Percentiles rank a stretch among this genome's conserved stretches.
Evolutionary conservation across 1,140 invertebrate genomes (phyloP).

Genomic region (Eciton burchellii): DNA sequence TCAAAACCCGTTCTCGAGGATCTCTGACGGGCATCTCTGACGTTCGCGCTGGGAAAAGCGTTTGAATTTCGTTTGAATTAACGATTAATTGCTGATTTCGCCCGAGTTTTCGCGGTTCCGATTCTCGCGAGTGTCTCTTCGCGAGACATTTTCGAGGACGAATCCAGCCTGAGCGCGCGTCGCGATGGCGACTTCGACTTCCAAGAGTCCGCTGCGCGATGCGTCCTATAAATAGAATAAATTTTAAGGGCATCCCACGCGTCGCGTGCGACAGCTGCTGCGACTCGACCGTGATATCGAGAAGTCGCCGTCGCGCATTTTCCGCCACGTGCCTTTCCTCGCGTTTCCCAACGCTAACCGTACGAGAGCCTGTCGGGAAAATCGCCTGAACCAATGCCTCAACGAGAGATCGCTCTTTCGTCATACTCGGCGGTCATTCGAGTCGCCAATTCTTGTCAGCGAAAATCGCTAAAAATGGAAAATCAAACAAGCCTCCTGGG

Average conservation of each 20-base stretch:
- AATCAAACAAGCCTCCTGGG: too few relatives aligned
- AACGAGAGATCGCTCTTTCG: not conserved
- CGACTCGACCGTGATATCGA: constrained; percentile 45
- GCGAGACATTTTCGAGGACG: too few relatives aligned
- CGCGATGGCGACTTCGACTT: constrained; percentile 20
- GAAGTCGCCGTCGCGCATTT: constrained; percentile 15
- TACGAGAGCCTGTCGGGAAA: too few relatives aligned
- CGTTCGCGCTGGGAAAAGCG: too few relatives aligned
- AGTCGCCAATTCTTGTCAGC: not conserved
- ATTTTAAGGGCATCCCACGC: constrained; percentile 77
- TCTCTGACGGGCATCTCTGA: too few relatives aligned
- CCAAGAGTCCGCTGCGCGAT: constrained; percentile 27
- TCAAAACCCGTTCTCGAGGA: too few relatives aligned
- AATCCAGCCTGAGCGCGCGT: not conserved
- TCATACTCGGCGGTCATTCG: not conserved
- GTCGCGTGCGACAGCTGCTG: constrained; percentile 73
- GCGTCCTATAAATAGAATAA: constrained; percentile 75
- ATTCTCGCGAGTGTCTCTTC: not conserved
- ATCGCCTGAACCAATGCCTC: not conserved
- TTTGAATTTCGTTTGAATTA: too few relatives aligned
- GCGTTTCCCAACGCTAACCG: constrained; percentile 10
- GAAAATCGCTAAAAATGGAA: too few relatives aligned
- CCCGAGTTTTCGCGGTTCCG: too few relatives aligned
- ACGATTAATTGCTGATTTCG: too few relatives aligned
- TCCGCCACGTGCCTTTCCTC: not conserved